Base-by-base conservation (phyloP, 1,140 invertebrate genomes). In the Diuraphis noxia region DNA sequence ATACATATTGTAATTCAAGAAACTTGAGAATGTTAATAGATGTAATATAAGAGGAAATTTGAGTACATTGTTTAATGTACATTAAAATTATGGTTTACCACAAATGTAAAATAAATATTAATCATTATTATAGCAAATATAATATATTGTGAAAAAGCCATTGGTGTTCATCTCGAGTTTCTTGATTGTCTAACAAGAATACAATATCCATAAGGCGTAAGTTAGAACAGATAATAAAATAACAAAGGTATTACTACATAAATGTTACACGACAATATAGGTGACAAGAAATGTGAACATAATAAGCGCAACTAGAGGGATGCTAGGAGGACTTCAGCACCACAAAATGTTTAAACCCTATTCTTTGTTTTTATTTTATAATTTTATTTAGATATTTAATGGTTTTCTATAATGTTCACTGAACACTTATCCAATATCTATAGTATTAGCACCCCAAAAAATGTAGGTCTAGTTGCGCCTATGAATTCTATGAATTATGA, bases 131-230 rank as follows among this genome's bases (percentile, higher is more conserved):
- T 88, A 88, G 52, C 30, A 88, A 63, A 88, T 36, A 86, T 49
- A 63, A 88, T 36, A 86, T 49, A 36, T 86, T 13, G 49, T 88
- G 86, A 88, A 88, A 85, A 88, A 88, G 86, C 49, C 52, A 88
- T 88, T 88, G 86, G 86, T 88, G 86, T 88, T 88, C 6, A 40
- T 38, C 86, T 88, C 86, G 86, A 88, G 86, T 90, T 77, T 90
- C 88, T 90, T 79, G 88, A 90, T 90, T 90, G 88, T 90, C 88
- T 90, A 90, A 90, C 88, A 90, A 90, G 88, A 90, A 90, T 90
- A 79, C 40, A 90, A 77, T 90, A 79, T 79, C 19, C 56, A 79
- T 46, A 90, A 46, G 49, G 49, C 49, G 17, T 63, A 63, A 63
- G 56, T 72, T 72, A 72, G 86, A 40, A 88, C 49, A 63, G 86